Evolutionary conservation across 2,113 vertebrate species (phyloP), one percentile per base, ranked within the genome.

Genomic region (Triplophysa siluroides): DNA sequence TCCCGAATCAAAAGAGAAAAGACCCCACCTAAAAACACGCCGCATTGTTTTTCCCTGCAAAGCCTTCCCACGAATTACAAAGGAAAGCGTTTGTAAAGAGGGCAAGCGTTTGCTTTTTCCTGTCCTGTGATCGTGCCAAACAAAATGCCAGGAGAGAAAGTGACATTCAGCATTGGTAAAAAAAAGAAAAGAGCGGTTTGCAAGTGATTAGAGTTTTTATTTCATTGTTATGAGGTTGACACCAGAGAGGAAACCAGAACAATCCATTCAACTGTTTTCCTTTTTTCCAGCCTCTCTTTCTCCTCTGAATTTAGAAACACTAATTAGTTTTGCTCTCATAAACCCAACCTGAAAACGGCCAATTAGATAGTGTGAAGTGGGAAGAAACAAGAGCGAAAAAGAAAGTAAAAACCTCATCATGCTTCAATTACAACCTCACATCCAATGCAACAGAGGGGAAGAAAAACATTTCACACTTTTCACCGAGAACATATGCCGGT

Each of bases 321-420:
- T 93, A 94, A 93, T 94, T 94, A 94, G 92, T 92, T 93, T 93
- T 91, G 90, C 91, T 91, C 92, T 92, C 90, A 83, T 92, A 92
- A 93, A 93, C 89, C 85, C 91, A 93, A 93, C 91, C 91, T 92
- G 91, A 93, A 92, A 93, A 92, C 83, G 91, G 92, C 91, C 92
- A 92, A 93, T 93, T 93, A 93, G 89, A 92, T 91, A 89, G 91
- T 89, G 91, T 87, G 90, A 93, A 92, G 92, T 88, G 91, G 90
- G 89, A 83, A 85, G 89, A 92, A 91, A 92, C 89, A 92, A 86
- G 63, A 47, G 62, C 24, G 64, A 75, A 65, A 69, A 70, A 72
- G 23, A 81, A 38, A 33, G 41, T 58, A 61, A 77, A 77, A 76
- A 23, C 54, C 43, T 79, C 63, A 81, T 79, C 77, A 67, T 81